A percentile compares a stretch with the other conserved stretches of the same genome.
Evolutionary conservation across 1,140 invertebrate genomes (phyloP).

Genomic region (Ostrea denselamellosa): DNA sequence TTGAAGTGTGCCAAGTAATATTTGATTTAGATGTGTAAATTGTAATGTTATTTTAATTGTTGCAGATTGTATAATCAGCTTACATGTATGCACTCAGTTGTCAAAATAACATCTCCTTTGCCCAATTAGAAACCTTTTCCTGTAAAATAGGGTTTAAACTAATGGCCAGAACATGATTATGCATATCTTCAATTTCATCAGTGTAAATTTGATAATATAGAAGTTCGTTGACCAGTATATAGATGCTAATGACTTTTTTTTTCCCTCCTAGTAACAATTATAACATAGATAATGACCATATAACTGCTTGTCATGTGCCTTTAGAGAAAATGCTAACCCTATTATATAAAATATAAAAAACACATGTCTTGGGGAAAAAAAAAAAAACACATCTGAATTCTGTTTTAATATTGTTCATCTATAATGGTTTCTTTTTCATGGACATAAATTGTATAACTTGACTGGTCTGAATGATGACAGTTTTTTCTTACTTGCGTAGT

Average conservation of each 20-base stretch:
- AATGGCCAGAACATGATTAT: background rate
- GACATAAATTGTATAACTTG: too few species aligned
- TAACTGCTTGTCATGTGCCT: too few species aligned
- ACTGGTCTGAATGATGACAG: too few species aligned
- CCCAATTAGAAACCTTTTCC: background rate
- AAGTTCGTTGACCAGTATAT: background rate
- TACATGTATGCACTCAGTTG: background rate
- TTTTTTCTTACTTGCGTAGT: too few species aligned
- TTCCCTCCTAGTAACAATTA: background rate
- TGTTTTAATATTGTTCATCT: too few species aligned
- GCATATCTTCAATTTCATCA: background rate
- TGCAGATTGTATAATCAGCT: constrained; percentile 3
- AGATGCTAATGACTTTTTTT: background rate
- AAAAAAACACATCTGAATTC: too few species aligned
- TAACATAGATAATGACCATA: too few species aligned
- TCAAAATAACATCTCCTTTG: background rate
- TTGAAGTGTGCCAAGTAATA: constrained; percentile 36
- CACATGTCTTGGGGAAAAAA: too few species aligned
- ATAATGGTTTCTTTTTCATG: too few species aligned
- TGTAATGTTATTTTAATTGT: constrained; percentile 18
- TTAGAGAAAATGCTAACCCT: too few species aligned
- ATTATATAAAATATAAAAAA: too few species aligned
- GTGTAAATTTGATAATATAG: background rate
- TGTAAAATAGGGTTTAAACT: constrained; percentile 8
- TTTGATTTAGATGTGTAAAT: constrained; percentile 10